Evolutionary conservation across 2,113 vertebrate species (phyloP), one percentile per base, ranked within the genome.

Genomic region (Percopsis transmontana): DNA sequence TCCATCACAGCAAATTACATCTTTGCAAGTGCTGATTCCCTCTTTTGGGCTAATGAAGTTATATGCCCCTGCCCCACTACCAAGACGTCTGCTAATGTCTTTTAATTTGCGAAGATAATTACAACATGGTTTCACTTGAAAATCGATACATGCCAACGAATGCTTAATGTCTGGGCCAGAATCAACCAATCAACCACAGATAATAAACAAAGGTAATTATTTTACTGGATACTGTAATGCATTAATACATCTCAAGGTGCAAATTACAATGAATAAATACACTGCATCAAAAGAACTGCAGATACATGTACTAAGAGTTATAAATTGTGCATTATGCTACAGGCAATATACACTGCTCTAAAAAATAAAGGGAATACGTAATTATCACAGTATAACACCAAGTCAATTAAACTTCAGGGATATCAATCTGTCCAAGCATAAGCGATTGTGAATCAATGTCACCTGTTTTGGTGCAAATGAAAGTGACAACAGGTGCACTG

Each of bases 71-170:
- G 70, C 77, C 74, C 76, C 74, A 72, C 80, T 75, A 84, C 67
- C 59, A 72, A 84, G 80, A 74, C 27, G 71, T 73, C 77, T 71
- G 80, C 81, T 90, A 86, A 88, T 90, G 82, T 89, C 77, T 85
- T 89, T 87, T 88, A 84, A 86, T 90, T 89, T 89, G 84, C 72
- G 81, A 84, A 84, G 86, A 86, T 88, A 90, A 91, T 89, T 91
- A 86, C 85, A 87, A 85, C 75, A 81, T 69, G 57, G 71, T 84
- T 84, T 79, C 77, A 83, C 82, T 81, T 80, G 77, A 74, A 86
- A 81, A 88, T 87, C 80, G 70, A 84, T 87, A 86, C 73, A 61
- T 78, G 70, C 52, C 60, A 52, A 70, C 55, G 68, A 84, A 75
- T 56, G 3, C 58, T 71, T 56, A 62, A 58, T 66, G 33, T 70